Percentiles rank a stretch among this genome's conserved stretches.
Evolutionary conservation across 1,140 invertebrate species (phyloP).

Genomic region (Adelges cooleyi): DNA sequence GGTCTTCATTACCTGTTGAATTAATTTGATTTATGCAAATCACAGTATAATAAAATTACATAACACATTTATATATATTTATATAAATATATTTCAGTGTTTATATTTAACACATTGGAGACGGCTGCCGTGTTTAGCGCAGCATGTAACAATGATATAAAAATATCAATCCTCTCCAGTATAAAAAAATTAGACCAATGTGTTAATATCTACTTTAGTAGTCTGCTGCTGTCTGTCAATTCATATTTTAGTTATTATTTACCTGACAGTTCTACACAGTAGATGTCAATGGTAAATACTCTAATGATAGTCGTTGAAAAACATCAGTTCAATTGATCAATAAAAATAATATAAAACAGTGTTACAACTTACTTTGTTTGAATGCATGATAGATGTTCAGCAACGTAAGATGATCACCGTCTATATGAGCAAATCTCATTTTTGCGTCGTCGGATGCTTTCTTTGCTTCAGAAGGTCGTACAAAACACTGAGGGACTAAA

Average conservation of each 20-base stretch:
- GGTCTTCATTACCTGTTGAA: constrained; percentile 69
- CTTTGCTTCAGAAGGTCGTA: constrained; percentile 96
- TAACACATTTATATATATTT: no score
- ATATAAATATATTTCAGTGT: no score
- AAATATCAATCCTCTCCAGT: no score
- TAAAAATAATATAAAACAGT: constrained; percentile 23
- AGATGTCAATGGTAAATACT: not conserved
- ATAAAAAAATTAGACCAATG: no score
- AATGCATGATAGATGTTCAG: constrained; percentile 96
- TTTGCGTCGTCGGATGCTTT: constrained; percentile 98
- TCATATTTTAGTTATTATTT: not conserved
- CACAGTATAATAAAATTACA: no score
- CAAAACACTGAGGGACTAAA: constrained; percentile 97
- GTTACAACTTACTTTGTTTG: constrained; percentile 90
- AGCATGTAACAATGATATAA: no score
- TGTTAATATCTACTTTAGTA: no score
- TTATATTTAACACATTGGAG: no score
- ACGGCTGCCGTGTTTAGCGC: no score
- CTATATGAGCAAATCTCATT: constrained; percentile 98
- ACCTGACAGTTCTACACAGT: not conserved
- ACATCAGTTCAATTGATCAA: no score
- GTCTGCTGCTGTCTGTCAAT: no score
- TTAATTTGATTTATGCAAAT: no score
- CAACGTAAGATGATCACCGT: constrained; percentile 94
- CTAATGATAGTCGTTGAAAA: not conserved